Evolutionary conservation across 1,140 invertebrate species (phyloP), one percentile per base, ranked within the genome.

Genomic region (Bombus vancouverensis): DNA sequence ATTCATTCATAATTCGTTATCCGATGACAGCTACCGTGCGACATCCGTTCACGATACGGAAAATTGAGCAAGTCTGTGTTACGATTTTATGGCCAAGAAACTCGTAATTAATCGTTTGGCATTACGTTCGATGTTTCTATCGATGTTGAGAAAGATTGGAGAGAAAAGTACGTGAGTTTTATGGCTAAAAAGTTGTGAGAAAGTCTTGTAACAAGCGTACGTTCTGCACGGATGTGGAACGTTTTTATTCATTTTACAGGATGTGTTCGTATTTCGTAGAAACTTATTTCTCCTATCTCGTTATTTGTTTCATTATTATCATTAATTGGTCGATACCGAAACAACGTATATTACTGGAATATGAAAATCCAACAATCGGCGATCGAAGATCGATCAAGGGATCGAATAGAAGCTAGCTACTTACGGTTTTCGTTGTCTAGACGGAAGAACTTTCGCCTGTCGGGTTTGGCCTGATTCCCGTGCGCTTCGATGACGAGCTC

Each of bases 1-100:
- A 28, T 44, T 15, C n/a, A 53, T 59, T 44, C 22, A 78, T 76
- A 76, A 83, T 65, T 83, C 34, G 28, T 39, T 65, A 8, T 53
- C 18, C 47, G 47, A 53, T 22, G 47, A 22, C 47, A 53, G 18
- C 6, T 22, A 53, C 47, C 47, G 47, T 22, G 47, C 18, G 18
- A 53, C 47, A 8, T 22, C 18, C 47, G 5, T 53, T 22, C 47
- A 22, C 18, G 5, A 53, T 53, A 22, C 47, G 47, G 47, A 6
- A 22, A 53, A 53, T 53, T 18, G 5, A 22, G 47, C 0, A 53
- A 22, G 18, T 6, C 15, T 22, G 47, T 53, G 47, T 53, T 53
- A 53, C 5, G 18, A 53, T 53, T 53, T 22, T 53, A 22, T 18
- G 6, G 0, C 47, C 47, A 53, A 22, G 47, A 22, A 53, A 53